Base-by-base conservation (phyloP, 1,140 invertebrate genomes). In the Penaeus vannamei region DNA sequence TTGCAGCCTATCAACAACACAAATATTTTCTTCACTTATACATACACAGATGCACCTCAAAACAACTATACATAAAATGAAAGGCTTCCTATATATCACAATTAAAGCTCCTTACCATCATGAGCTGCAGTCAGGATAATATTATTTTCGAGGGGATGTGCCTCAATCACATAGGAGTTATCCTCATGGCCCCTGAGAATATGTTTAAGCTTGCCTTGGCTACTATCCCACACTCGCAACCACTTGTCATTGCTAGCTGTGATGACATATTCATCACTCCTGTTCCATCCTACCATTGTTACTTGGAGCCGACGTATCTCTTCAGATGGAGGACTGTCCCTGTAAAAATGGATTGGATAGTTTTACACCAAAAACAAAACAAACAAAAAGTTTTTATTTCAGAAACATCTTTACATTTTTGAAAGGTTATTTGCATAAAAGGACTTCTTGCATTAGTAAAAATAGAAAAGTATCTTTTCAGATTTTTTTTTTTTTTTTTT, bases 251-350 rank as follows among this genome's bases (percentile, higher is more conserved):
- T 97, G 1, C 97, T 96, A 1, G 98, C 97, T 0, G 98, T 99
- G 10, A 99, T 95, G 26, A 99, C 96, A 93, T 95, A 96, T 26
- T 95, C 94, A 93, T 99, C 98, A 85, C 97, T 97, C 72, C 94
- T 94, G 93, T 97, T 97, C 98, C 98, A 99, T 60, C 95, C 96
- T 7, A 99, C 98, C 98, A 99, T 99, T 1, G 97, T 98, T 1
- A 99, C 98, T 93, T 96, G 96, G 23, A 96, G 92, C 92, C 96
- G 96, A 91, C 94, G 94, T 90, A 94, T 95, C 20, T 86, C 84
- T 83, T 84, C 85, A 36, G 66, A 26, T n/a, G 85, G 85, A 36
- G 81, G 79, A 46, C 36, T 61, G 72, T 79, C 32, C 32, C 72
- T 85, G 62, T 22, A 1, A 8, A 26, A 32, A 10, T 22, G n/a